phyloP scores from a whole-genome alignment of 2,797 vertebrate genomes.

The Mareca penelope region DNA sequence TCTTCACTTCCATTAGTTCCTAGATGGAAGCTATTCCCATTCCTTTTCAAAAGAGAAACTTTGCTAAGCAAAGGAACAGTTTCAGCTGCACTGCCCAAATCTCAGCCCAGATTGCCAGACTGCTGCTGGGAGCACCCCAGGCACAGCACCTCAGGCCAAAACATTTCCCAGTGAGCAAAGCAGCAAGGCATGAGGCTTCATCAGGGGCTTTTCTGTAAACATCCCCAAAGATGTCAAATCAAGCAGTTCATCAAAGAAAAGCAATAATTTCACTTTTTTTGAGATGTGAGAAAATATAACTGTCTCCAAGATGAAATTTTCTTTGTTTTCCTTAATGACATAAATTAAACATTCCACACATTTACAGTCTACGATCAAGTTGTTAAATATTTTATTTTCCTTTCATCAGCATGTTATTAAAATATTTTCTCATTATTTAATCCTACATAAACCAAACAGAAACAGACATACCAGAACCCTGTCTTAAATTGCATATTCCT shows the following conservation, averaged over 20 bases:
- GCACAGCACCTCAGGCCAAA: neutral
- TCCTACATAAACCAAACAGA: neutral
- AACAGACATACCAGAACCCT: neutral
- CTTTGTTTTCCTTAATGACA: neutral
- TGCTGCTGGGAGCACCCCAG: neutral
- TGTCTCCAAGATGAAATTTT: neutral
- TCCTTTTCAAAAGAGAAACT: neutral
- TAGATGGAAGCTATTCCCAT: neutral
- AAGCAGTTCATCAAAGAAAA: neutral
- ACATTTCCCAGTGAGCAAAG: neutral
- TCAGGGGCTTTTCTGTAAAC: neutral
- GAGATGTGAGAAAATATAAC: neutral
- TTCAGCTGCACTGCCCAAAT: neutral
- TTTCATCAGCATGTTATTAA: neutral
- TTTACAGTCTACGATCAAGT: neutral
- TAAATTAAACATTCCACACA: neutral
- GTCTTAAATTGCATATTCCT: neutral
- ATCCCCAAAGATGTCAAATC: neutral
- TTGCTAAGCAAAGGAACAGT: neutral
- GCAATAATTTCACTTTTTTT: neutral
- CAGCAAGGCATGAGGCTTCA: neutral
- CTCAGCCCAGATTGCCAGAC: neutral
- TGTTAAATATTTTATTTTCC: neutral
- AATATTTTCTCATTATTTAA: neutral
- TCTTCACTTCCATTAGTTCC: neutral